Percentiles rank a stretch among this genome's conserved stretches.
phyloP scores from a whole-genome alignment of 2,888 invertebrate genomes.

The Zygaena filipendulae region DNA sequence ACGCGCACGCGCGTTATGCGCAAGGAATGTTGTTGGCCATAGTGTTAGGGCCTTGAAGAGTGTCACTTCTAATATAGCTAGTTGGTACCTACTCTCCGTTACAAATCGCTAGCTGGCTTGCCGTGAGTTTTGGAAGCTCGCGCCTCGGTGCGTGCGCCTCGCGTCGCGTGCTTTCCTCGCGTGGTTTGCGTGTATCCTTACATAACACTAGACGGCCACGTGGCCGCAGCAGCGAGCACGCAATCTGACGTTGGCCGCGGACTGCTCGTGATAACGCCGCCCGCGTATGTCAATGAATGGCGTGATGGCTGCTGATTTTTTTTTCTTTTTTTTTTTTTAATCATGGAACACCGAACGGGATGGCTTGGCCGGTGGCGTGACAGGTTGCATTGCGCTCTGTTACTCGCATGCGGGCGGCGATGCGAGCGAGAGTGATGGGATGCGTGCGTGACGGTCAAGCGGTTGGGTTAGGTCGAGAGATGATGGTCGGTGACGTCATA shows the following conservation, averaged over 20 bases:
- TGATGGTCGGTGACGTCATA: neutral
- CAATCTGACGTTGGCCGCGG: conserved; percentile 32
- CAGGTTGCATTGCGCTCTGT: conserved; percentile 14
- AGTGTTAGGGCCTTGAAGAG: too few relatives aligned
- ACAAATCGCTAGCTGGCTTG: too few relatives aligned
- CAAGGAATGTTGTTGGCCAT: too few relatives aligned
- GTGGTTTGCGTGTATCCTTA: conserved; percentile 29
- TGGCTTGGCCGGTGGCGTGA: conserved; percentile 50
- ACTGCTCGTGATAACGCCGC: conserved; percentile 38
- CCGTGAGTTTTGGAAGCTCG: too few relatives aligned
- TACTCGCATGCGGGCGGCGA: conserved; percentile 11
- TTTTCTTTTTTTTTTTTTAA: too few relatives aligned
- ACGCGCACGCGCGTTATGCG: too few relatives aligned
- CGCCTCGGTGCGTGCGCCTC: conserved; percentile 30
- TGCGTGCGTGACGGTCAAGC: conserved; percentile 6
- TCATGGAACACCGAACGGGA: conserved; percentile 40
- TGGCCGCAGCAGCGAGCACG: conserved; percentile 47
- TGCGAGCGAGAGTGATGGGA: conserved; percentile 17
- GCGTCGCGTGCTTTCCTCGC: conserved; percentile 39
- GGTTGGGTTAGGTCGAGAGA: conserved; percentile 10
- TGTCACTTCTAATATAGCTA: too few relatives aligned
- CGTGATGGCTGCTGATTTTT: conserved; percentile 50
- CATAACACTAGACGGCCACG: conserved; percentile 39
- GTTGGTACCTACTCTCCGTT: too few relatives aligned
- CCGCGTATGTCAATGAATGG: conserved; percentile 54